These are phyloP conservation scores for Scaptomyza caliginosa DNA, from an alignment of 2,888 invertebrate species.

Conservation along the genomic window DNA sequence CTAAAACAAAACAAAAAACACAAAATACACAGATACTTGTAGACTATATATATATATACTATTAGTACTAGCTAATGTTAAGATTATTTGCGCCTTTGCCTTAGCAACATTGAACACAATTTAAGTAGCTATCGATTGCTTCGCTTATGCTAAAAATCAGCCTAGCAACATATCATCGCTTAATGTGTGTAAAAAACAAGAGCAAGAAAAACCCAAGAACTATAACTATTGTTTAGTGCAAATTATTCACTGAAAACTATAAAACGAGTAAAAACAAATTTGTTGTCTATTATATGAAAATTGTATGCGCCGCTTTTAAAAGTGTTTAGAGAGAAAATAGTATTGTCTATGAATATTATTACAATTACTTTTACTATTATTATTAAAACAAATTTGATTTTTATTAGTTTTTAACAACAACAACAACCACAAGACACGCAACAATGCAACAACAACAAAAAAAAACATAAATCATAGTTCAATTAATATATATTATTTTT, in stretches of 20 bases:
- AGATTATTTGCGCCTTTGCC: slow-evolving; percentile 67
- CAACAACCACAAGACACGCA: slow-evolving; percentile 68
- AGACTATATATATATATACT: slow-evolving; percentile 20
- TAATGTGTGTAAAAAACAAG: slow-evolving; percentile 37
- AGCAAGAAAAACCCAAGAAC: slow-evolving; percentile 24
- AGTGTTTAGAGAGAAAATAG: slow-evolving; percentile 48
- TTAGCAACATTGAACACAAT: slow-evolving; percentile 58
- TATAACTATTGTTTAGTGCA: slow-evolving; percentile 54
- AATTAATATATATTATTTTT: slow-evolving; percentile 49
- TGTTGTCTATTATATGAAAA: slow-evolving; percentile 72
- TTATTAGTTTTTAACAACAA: slow-evolving; percentile 45
- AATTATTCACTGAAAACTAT: slow-evolving; percentile 47
- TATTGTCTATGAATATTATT: slow-evolving; percentile 45
- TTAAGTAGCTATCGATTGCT: slow-evolving; percentile 41
- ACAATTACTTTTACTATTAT: slow-evolving; percentile 14
- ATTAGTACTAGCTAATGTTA: slow-evolving; percentile 41
- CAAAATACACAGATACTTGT: slow-evolving; percentile 3
- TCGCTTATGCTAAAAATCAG: slow-evolving; percentile 45
- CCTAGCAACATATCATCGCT: slow-evolving; percentile 65
- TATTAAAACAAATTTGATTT: slow-evolving; percentile 36
- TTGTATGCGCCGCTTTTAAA: slow-evolving; percentile 63
- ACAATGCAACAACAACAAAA: slow-evolving; percentile 65
- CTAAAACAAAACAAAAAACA: not conserved
- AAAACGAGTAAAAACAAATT: slow-evolving; percentile 46
- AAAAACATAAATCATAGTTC: slow-evolving; percentile 60